Percentiles rank a stretch among this genome's conserved stretches.
Conservation (phyloP, 2,888 invertebrate genomes). For the Ectobius pallidus region DNA sequence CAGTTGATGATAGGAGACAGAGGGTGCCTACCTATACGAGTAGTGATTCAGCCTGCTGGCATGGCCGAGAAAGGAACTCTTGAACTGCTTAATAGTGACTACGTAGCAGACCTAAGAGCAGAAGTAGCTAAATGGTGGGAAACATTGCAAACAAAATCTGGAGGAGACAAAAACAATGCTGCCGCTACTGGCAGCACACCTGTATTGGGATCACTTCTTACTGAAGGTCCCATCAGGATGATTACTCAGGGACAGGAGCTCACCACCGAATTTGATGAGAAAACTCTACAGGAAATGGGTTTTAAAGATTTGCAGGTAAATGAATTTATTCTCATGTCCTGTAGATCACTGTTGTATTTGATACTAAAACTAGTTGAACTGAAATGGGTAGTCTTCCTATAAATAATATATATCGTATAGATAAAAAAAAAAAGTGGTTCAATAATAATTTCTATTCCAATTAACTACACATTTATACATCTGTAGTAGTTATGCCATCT, state of each 20-base stretch:
- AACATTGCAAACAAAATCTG: constrained; percentile 53
- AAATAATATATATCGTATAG: too few species aligned
- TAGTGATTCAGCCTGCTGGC: constrained; percentile 88
- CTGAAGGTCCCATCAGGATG: constrained; percentile 87
- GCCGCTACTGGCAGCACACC: constrained; percentile 56
- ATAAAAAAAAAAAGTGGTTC: too few species aligned
- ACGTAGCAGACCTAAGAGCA: constrained; percentile 89
- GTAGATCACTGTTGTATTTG: neutral
- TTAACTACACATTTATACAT: too few species aligned
- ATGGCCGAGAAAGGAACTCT: constrained; percentile 83
- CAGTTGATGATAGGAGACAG: constrained; percentile 62
- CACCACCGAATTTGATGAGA: constrained; percentile 90
- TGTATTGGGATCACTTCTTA: constrained; percentile 71
- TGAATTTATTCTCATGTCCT: too few species aligned
- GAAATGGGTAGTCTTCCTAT: too few species aligned
- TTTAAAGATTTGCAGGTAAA: constrained; percentile 91
- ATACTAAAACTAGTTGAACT: too few species aligned
- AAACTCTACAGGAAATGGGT: constrained; percentile 87
- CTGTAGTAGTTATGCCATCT: too few species aligned
- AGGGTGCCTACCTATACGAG: constrained; percentile 69
- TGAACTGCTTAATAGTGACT: constrained; percentile 82
- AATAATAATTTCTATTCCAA: too few species aligned
- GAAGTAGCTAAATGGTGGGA: constrained; percentile 98
- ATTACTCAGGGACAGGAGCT: constrained; percentile 94
- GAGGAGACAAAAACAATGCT: constrained; percentile 41